Conservation (phyloP, 2,888 invertebrate genomes). For the Ochropleura leucogaster region DNA sequence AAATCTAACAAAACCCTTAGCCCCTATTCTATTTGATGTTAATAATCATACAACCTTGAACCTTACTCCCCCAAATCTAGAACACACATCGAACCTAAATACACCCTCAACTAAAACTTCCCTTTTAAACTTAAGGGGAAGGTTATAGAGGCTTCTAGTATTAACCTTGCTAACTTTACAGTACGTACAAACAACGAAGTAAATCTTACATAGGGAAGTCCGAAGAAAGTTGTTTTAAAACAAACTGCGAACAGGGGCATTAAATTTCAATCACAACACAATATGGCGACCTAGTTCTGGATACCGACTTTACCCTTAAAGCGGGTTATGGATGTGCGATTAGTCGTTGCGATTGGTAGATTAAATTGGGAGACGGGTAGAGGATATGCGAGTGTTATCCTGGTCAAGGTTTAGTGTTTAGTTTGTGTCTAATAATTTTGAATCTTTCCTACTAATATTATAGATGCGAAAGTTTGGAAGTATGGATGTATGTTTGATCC, state of each 20-base stretch:
- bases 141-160: conserved; percentile 38
- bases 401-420: neutral
- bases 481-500: too few species aligned
- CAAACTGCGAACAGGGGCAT: conserved; percentile 75
- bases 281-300: conserved; percentile 74
- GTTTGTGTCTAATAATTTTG: neutral
- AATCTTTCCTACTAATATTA: neutral
- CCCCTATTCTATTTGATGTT: too few species aligned
- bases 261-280: conserved; percentile 82
- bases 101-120: conserved; percentile 27
- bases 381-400: neutral
- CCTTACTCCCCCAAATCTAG: neutral
- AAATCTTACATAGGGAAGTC: conserved; percentile 55
- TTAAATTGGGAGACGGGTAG: neutral
- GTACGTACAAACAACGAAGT: conserved; percentile 33
- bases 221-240: conserved; percentile 73
- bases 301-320: conserved; percentile 68
- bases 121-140: conserved; percentile 18
- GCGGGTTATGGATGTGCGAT: conserved; percentile 52
- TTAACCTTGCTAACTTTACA: conserved; percentile 50
- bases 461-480: too few species aligned
- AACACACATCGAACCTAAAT: conserved; percentile 17
- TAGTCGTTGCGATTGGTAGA: conserved; percentile 36
- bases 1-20: too few species aligned
- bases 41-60: neutral